Base-by-base conservation (phyloP, 2,113 vertebrate species). In the Cynoglossus semilaevis region DNA sequence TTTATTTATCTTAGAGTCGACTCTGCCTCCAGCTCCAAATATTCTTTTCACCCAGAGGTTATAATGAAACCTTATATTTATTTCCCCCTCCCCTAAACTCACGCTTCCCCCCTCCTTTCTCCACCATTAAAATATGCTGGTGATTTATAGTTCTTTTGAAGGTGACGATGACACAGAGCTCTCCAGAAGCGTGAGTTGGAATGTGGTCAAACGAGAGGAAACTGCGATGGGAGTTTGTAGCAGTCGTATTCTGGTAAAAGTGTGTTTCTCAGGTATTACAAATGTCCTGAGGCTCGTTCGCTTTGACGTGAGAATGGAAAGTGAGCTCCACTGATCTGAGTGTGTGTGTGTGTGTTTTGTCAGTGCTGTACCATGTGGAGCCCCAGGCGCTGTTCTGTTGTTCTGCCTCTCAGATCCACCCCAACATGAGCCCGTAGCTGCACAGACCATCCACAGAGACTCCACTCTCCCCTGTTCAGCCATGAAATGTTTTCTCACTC, bases 331-430 rank as follows among this genome's bases (percentile, higher is more conserved):
- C 22, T 29, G 22, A 29, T 29, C 22, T 29, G 3, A 29, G 22
- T 29, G 22, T 29, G 22, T 12, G 48, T 14, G 46, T 52, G 60
- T 44, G 58, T 82, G 79, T 80, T 79, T 76, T 61, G 69, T 73
- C 72, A 79, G n/a, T 61, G 53, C 58, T 74, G 18, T 55, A 53
- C 48, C 68, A 57, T 58, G 62, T 63, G 17, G 55, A 82, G 74
- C 72, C 70, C 53, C 70, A 75, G 82, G 79, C 79, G 37, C 63
- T 49, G 0, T 58, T 61, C 43, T 71, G 42, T 50, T 81, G 72
- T 62, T 35, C 43, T 68, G 50, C 18, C 42, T 66, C 52, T 54
- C 14, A 48, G 56, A 47, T 46, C 40, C 72, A 63, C 67, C 49
- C 69, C 62, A 56, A 62, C 66, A 71, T 10, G 15, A 54, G 70